phyloP scores from a whole-genome alignment of 2,888 invertebrate species.

The Aphelenchoides bicaudatus region DNA sequence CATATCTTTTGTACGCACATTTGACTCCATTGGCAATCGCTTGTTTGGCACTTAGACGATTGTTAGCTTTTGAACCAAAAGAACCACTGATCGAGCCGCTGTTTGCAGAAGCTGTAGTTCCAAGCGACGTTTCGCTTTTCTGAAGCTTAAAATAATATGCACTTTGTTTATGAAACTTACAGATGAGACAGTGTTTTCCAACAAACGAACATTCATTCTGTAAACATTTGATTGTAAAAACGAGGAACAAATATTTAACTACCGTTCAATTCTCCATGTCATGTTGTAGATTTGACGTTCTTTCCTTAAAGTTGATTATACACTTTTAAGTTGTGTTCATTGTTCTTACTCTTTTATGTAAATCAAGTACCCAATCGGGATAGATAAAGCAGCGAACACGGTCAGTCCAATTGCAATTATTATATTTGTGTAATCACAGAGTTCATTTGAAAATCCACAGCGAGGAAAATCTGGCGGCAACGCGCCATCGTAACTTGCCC shows the following conservation, averaged over 20 bases:
- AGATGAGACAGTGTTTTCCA: too few relatives aligned
- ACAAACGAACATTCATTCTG: conserved; percentile 8
- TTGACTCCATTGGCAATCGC: conserved; percentile 55
- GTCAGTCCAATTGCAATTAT: conserved; percentile 40
- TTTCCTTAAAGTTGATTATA: conserved; percentile 37
- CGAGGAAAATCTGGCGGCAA: conserved; percentile 50
- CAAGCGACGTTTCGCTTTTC: conserved; percentile 43
- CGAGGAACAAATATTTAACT: too few relatives aligned
- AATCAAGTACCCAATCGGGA: conserved; percentile 51
- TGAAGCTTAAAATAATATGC: too few relatives aligned
- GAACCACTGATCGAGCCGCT: conserved; percentile 48
- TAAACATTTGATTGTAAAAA: conserved; percentile 40
- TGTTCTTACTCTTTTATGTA: conserved; percentile 51
- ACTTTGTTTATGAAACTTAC: not conserved
- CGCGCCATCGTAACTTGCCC: conserved; percentile 45
- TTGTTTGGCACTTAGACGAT: conserved; percentile 52
- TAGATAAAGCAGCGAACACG: conserved; percentile 35
- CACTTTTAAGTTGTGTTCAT: conserved; percentile 13
- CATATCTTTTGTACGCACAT: conserved; percentile 51
- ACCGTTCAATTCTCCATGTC: conserved; percentile 60
- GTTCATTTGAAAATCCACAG: conserved; percentile 52
- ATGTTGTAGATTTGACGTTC: conserved; percentile 55
- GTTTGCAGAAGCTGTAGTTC: conserved; percentile 19
- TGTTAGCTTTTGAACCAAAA: conserved; percentile 46
- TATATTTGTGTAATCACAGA: conserved; percentile 52